phyloP scores from a whole-genome alignment of 2,888 invertebrate genomes.

The Autographa pulchrina region DNA sequence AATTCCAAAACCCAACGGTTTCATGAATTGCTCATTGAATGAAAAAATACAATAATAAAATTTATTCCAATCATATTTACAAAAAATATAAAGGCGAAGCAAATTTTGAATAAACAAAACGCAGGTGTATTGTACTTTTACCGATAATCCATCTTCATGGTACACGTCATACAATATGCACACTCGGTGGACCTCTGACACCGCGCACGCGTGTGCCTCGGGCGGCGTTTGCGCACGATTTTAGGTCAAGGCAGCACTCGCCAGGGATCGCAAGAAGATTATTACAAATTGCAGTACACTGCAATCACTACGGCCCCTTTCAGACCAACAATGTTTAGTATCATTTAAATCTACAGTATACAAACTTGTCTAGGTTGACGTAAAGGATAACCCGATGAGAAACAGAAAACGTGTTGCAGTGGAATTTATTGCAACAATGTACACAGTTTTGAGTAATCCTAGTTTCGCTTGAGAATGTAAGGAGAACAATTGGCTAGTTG shows the following conservation, averaged over 20 bases:
- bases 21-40: neutral
- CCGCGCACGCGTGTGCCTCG: slow-evolving; percentile 71
- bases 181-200: slow-evolving; percentile 70
- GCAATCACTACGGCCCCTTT: slow-evolving; percentile 58
- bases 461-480: slow-evolving; percentile 10
- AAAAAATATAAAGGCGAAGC: neutral
- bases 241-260: slow-evolving; percentile 84
- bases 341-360: slow-evolving; percentile 51
- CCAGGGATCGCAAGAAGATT: slow-evolving; percentile 80
- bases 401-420: slow-evolving; percentile 43
- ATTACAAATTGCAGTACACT: slow-evolving; percentile 73
- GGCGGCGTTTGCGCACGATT: slow-evolving; percentile 75
- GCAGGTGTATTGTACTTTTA: slow-evolving; percentile 33
- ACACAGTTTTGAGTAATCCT: slow-evolving; percentile 28
- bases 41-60: neutral
- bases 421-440: slow-evolving; percentile 40
- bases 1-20: neutral
- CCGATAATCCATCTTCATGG: slow-evolving; percentile 55
- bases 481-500: slow-evolving; percentile 42
- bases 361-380: slow-evolving; percentile 51
- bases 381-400: slow-evolving; percentile 47
- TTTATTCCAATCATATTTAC: neutral
- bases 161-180: slow-evolving; percentile 51
- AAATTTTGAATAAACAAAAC: slow-evolving; percentile 36
- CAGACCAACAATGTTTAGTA: slow-evolving; percentile 54